Conservation (phyloP, 1,140 invertebrate species). For the Camponotus floridanus region DNA sequence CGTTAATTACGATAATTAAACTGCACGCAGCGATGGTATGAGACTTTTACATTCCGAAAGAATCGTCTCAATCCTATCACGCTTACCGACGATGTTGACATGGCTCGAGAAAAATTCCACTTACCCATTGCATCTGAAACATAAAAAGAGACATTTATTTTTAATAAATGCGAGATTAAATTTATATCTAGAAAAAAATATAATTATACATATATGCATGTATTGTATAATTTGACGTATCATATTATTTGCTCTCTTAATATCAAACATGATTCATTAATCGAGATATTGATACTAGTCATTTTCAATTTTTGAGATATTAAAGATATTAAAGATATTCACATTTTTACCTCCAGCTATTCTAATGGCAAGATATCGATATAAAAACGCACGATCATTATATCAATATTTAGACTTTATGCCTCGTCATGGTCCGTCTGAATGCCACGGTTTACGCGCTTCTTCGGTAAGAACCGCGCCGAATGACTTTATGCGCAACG, state of each 20-base stretch:
- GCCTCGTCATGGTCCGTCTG: conserved; percentile 29
- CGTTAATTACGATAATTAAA: conserved; percentile 76
- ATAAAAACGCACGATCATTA: conserved; percentile 20
- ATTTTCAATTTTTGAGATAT: neutral
- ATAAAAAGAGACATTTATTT: conserved; percentile 73
- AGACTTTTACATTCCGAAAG: conserved; percentile 45
- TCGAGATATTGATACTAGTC: neutral
- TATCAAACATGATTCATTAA: neutral
- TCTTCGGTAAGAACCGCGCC: conserved; percentile 21
- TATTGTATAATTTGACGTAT: too few relatives aligned
- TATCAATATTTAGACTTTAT: conserved; percentile 20
- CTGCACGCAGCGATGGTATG: conserved; percentile 42
- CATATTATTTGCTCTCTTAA: neutral
- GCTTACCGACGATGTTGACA: conserved; percentile 62
- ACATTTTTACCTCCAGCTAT: conserved; percentile 21
- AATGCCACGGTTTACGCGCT: conserved; percentile 24
- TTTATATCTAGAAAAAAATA: neutral
- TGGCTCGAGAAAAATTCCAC: conserved; percentile 68
- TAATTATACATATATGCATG: neutral
- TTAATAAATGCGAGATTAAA: neutral
- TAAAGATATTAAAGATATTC: neutral
- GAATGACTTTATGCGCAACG: conserved; percentile 54
- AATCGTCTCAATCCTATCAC: conserved; percentile 29
- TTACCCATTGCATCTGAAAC: conserved; percentile 86
- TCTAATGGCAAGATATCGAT: neutral